Evolutionary conservation across 2,888 invertebrate species (phyloP).

Genomic region (Synergus japonicus): DNA sequence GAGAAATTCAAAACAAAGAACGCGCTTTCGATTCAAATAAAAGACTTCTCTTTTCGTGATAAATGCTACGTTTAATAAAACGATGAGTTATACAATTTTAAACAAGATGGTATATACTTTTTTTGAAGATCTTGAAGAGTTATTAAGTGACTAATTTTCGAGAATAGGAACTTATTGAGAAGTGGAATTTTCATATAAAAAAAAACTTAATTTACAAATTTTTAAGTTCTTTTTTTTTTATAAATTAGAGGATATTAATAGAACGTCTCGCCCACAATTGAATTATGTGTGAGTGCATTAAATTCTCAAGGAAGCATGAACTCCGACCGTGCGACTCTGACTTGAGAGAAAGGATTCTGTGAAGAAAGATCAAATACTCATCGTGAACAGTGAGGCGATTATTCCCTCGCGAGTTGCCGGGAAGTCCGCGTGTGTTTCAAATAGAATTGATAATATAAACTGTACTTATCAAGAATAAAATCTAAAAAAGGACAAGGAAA

Average conservation of each 20-base stretch:
- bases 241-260: slow-evolving; percentile 3
- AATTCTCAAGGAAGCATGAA: slow-evolving; percentile 48
- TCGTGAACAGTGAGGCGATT: slow-evolving; percentile 56
- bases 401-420: slow-evolving; percentile 60
- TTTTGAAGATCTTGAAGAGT: too few species aligned
- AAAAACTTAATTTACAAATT: background rate
- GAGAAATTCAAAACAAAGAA: slow-evolving; percentile 23
- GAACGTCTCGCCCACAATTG: background rate
- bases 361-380: slow-evolving; percentile 53
- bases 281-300: slow-evolving; percentile 42
- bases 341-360: slow-evolving; percentile 59
- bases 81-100: background rate
- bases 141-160: too few species aligned
- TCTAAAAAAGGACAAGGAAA: background rate
- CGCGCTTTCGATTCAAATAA: slow-evolving; percentile 8
- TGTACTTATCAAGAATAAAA: background rate
- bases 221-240: background rate
- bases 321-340: slow-evolving; percentile 46
- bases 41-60: background rate
- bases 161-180: too few species aligned
- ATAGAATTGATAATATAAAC: background rate
- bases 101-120: too few species aligned
- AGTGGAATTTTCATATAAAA: background rate
- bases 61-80: background rate
- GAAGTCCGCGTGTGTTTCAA: slow-evolving; percentile 53